Percentiles rank a stretch among this genome's conserved stretches.
phyloP scores from a whole-genome alignment of 2,888 invertebrate genomes.

The Priapulus caudatus region DNA sequence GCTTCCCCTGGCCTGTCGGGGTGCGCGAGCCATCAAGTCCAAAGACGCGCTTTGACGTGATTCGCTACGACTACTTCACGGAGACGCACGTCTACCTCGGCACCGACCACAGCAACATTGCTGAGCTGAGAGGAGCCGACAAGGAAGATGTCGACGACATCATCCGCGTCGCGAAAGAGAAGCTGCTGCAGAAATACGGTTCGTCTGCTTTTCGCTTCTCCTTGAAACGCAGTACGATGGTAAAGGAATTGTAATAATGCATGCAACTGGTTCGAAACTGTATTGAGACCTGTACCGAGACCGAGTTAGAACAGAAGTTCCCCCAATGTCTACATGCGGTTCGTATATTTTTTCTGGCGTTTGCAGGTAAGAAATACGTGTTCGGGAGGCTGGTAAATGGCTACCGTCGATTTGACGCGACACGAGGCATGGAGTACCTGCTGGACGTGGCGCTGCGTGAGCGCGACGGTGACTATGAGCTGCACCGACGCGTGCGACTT shows the following conservation, averaged over 20 bases:
- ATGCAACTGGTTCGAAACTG: too few relatives aligned
- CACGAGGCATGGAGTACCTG: slow-evolving; percentile 70
- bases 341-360: too few relatives aligned
- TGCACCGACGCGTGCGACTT: slow-evolving; percentile 52
- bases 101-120: slow-evolving; percentile 60
- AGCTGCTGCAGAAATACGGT: slow-evolving; percentile 9
- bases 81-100: slow-evolving; percentile 66
- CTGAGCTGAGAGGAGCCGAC: slow-evolving; percentile 47
- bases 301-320: too few relatives aligned
- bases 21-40: slow-evolving; percentile 51
- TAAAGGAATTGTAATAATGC: too few relatives aligned
- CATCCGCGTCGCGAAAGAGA: slow-evolving; percentile 28
- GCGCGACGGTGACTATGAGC: slow-evolving; percentile 15
- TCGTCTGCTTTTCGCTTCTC: not conserved
- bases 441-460: slow-evolving; percentile 46
- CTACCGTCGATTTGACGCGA: slow-evolving; percentile 64
- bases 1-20: slow-evolving; percentile 59
- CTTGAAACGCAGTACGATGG: too few relatives aligned
- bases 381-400: slow-evolving; percentile 46
- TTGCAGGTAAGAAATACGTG: slow-evolving; percentile 23
- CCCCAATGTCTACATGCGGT: too few relatives aligned
- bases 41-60: slow-evolving; percentile 63
- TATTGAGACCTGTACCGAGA: too few relatives aligned
- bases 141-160: slow-evolving; percentile 55
- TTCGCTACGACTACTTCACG: slow-evolving; percentile 77